Evolutionary conservation across 2,888 invertebrate species (phyloP), one percentile per base, ranked within the genome.

Genomic region (Adelphocoris suturalis): DNA sequence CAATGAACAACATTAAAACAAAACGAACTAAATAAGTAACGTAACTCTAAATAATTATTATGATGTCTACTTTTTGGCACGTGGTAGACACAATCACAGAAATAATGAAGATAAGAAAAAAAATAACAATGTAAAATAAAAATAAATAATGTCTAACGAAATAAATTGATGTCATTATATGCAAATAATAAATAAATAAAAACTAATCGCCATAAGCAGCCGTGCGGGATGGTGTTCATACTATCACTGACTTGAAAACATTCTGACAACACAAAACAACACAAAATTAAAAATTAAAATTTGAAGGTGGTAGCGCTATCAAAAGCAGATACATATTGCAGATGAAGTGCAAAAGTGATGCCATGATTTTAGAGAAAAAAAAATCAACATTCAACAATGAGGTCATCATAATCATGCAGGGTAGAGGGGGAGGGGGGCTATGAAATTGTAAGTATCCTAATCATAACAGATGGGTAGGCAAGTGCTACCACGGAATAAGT

Each of bases 231-330:
- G 85, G 78, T 28, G 88, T 55, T 89, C 89, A 89, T 48, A 89
- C 89, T 57, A 89, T 89, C 68, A 89, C 89, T 89, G 89, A 89
- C 82, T 89, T 89, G 76, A 89, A 89, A 81, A 89, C 89, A 89
- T 81, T 81, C 89, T 89, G 89, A 84, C 82, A 89, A 89, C 89
- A 89, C 75, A 89, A 89, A 89, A 89, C 48, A 89, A 89, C 28
- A 81, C 55, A 81, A 89, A 80, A 82, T 68, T 68, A 47, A 37
- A 57, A 88, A 81, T 57, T 27, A 89, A 52, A 47, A 81, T 88
- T 55, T n/a, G n/a, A 75, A 86, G 52, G 27, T 47, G 52, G 82
- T 82, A 47, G 78, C 47, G 46, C 37, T 78, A 23, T 78, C 76
- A 23, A 37, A 76, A 78, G 78, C 78, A 46, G 46, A 78, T 37